Evolutionary conservation across 2,888 invertebrate species (phyloP).

Genomic region (Leptura quadrifasciata): DNA sequence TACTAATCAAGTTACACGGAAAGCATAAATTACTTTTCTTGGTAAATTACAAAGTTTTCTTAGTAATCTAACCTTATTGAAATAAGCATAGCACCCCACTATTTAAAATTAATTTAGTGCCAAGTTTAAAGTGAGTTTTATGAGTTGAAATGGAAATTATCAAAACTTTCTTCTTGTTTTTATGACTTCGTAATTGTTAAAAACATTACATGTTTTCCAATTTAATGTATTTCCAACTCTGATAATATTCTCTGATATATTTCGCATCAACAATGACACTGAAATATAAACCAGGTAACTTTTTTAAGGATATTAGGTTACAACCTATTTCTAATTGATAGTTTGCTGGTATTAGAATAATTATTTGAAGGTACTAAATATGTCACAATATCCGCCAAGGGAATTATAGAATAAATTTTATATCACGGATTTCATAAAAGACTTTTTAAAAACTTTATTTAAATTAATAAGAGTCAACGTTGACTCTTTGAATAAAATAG

Average conservation of each 20-base stretch:
- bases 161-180: background rate
- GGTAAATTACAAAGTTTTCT: conserved; percentile 12
- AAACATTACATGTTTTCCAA: background rate
- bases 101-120: conserved; percentile 4
- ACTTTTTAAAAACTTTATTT: too few relatives aligned
- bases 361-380: too few relatives aligned
- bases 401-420: too few relatives aligned
- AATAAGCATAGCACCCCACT: conserved; percentile 7
- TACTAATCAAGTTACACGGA: conserved; percentile 4
- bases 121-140: background rate
- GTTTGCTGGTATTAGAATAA: too few relatives aligned
- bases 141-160: background rate
- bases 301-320: too few relatives aligned
- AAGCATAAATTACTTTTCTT: conserved; percentile 14
- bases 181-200: background rate
- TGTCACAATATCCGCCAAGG: too few relatives aligned
- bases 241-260: too few relatives aligned
- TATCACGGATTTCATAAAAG: too few relatives aligned
- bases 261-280: background rate
- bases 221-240: background rate
- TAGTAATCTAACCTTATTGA: conserved; percentile 18
- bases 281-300: background rate
- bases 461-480: too few relatives aligned
- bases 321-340: too few relatives aligned
- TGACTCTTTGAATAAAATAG: too few relatives aligned